Base-by-base conservation (phyloP, 1,140 invertebrate species). In the Colletes gigas region DNA sequence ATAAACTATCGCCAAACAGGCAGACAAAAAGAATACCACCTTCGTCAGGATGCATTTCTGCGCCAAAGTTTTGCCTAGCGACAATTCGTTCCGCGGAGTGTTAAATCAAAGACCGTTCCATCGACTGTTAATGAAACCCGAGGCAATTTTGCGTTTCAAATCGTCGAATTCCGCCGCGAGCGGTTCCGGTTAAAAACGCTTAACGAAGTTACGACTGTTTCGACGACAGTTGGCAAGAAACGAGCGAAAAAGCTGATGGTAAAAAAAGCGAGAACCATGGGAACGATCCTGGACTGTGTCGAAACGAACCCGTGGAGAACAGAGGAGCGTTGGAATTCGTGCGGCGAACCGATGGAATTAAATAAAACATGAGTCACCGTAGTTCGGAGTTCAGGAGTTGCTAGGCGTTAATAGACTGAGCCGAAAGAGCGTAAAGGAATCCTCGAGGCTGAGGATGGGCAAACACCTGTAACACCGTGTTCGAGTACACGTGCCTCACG, bases 381-480 rank as follows among this genome's bases (percentile, higher is more conserved):
- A 70, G 69, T n/a, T 82, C 71, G 76, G 83, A 68, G 83, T 85
- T 81, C 73, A 52, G 65, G 83, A 79, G 79, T 78, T 74, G 80
- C 76, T 85, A 86, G 82, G 73, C 82, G 85, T 83, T 85, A 83
- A 88, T 87, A 84, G 84, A 88, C 59, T 71, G 84, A 81, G 55
- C 63, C 76, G 73, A 74, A 83, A 72, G 74, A 68, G 74, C 83
- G 70, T 87, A 74, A 85, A 70, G 69, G 71, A 67, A 81, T 70
- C 19, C 4, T 70, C 69, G 82, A 57, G 54, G 59, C 60, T 54
- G 65, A 65, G 81, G 72, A 89, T 86, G 82, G 83, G 84, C 88
- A 86, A 91, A 91, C 91, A 92, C 89, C 91, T 91, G 90, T 92
- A 92, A 91, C 89, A 83, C 84, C 59, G 77, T 88, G 83, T 84